Evolutionary conservation across 2,888 invertebrate species (phyloP), one percentile per base, ranked within the genome.

Genomic region (Chrysina gloriosa): DNA sequence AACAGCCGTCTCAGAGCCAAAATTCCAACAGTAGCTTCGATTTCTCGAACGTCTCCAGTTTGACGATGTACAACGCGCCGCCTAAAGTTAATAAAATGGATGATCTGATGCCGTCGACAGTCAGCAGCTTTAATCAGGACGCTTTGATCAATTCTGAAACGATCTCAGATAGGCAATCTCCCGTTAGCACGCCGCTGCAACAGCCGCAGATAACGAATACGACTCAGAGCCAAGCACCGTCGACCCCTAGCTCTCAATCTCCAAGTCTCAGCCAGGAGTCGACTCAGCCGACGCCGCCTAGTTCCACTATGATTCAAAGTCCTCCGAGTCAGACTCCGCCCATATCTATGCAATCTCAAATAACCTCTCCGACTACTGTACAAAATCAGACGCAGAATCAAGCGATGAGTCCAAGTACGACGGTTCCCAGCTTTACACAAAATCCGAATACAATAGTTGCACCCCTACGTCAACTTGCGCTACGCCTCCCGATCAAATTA

Each of bases 1-100:
- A 86, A 81, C 81, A 83, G 63, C 84, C 85, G 31, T 82, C 84
- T 77, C 84, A 85, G 69, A 81, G 79, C 72, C 81, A 81, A 67
- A 78, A 76, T 73, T 76, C 79, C 72, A 74, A 73, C 63, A 80
- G 79, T 72, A 80, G 75, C 72, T 63, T 82, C 6, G 83, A 84
- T 74, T 82, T 83, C 72, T 81, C 81, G 65, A 81, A 80, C 63
- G 82, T 82, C 7, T 80, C 81, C 2, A 83, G 82, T 66, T 82
- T 85, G 81, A 79, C 84, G 63, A 83, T 75, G 81, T 76, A 73
- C 63, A 48, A 77, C 76, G 19, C 78, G 76, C 29, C 58, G 27
- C 64, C 69, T 52, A 74, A 74, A 68, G 63, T 73, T 45, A 80
- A 76, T 67, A 84, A 84, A 76, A 81, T 84, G 78, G 85, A 85